A percentile compares a stretch with the other conserved stretches of the same genome.
phyloP scores from a whole-genome alignment of 2,113 vertebrate species.

The Phalacrocorax brasilianus region DNA sequence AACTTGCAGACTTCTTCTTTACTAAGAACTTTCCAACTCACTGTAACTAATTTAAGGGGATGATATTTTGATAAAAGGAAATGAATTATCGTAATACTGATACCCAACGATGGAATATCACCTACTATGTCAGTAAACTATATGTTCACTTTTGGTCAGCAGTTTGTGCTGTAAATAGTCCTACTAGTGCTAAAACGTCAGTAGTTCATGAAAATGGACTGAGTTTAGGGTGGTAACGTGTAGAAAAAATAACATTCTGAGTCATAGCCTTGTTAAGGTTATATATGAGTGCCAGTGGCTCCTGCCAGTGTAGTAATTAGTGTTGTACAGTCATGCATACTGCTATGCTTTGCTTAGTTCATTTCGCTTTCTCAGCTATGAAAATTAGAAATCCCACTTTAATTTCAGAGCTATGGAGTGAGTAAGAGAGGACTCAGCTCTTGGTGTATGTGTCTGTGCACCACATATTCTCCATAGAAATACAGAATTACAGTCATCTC shows the following conservation, averaged over 20 bases:
- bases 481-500: not conserved
- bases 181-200: not conserved
- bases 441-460: not conserved
- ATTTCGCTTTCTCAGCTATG: not conserved
- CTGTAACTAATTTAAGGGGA: not conserved
- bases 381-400: not conserved
- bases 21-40: not conserved
- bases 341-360: not conserved
- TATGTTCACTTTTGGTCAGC: fast-evolving
- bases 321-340: not conserved
- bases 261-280: not conserved
- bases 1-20: fast-evolving
- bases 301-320: not conserved
- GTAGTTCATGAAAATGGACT: not conserved
- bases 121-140: not conserved
- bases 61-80: not conserved
- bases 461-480: not conserved
- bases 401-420: not conserved
- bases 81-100: not conserved
- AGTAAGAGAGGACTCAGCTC: not conserved
- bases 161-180: not conserved
- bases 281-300: not conserved
- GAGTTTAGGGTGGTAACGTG: not conserved
- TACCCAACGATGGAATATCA: not conserved
- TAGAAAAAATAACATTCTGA: not conserved